Evolutionary conservation across 2,888 invertebrate genomes (phyloP), one percentile per base, ranked within the genome.

Genomic region (Platycnemis pennipes): DNA sequence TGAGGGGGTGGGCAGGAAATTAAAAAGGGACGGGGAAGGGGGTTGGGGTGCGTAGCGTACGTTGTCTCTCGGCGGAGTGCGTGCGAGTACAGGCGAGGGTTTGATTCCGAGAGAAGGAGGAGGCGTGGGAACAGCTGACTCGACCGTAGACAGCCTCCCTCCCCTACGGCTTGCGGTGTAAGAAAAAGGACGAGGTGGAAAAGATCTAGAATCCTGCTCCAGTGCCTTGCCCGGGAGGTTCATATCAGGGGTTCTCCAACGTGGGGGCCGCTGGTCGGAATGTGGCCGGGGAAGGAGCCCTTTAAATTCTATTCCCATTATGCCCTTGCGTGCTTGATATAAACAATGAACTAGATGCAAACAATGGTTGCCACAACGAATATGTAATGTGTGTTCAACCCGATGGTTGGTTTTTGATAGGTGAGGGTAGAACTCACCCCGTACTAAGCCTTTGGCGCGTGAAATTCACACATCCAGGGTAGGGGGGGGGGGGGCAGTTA

Each of bases 61-160:
- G n/a, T 37, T 26, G 31, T 77, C 31, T 37, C n/a, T 11, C 77
- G 31, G 77, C 77, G 37, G 31, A 1, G 77, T 77, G 77, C 77
- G 77, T 77, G 77, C 77, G 13, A 8, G 3, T 26, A 16, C 69
- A 22, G 7, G 69, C 31, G 69, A n/a, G 69, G n/a, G 69, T 77
- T 11, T 49, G 49, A 16, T n/a, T n/a, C n/a, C n/a, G n/a, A n/a
- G n/a, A 26, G 22, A n/a, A 26, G 63, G n/a, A 42, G 42, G 37
- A 63, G 91, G 91, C 91, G 91, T 91, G 91, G 91, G 91, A 91
- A 91, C 91, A 91, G 91, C 91, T 91, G 91, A 91, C 91, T 69
- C 31, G 3, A 26, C n/a, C 3, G 26, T 26, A 44, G 87, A 88
- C n/a, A 22, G 49, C 88, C 88, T 46, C 88, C 46, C 88, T 13